Evolutionary conservation across 1,140 invertebrate species (phyloP), one percentile per base, ranked within the genome.

Genomic region (Zaprionus camerounensis): DNA sequence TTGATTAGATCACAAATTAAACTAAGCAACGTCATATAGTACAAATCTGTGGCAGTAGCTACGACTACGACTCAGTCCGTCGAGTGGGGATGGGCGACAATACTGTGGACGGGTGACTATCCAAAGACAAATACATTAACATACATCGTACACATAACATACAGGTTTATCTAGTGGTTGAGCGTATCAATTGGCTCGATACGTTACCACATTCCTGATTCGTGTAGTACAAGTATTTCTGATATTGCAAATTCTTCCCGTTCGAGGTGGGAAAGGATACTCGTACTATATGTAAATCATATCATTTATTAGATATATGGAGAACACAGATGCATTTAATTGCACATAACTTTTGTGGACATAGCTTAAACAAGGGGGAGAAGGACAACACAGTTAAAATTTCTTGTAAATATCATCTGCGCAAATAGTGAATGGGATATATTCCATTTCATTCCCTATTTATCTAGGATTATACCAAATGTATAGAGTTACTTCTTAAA

Each of bases 1-100:
- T 87, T 82, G 72, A 86, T 86, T 87, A 86, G 64, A 57, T 66
- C 69, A 51, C 36, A 82, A 74, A 80, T 87, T 82, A 76, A 82
- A 82, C 76, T 76, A 71, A 79, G 76, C 82, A 81, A 66, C 44
- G 80, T 68, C 58, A 75, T 49, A 51, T 62, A n/a, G n/a, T n/a
- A 24, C 11, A 51, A 62, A 38, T 70, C 22, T 36, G 58, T 49
- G 51, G 28, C 51, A 9, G 51, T 59, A 20, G 12, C 20, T 38
- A n/a, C 55, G 67, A 51, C 53, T 20, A 44, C 15, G 3, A 7
- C 17, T 46, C 46, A 22, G 46, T 49, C 20, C 20, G 20, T 22
- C 20, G 17, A 49, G 11, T 1, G 15, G n/a, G 11, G 20, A 51
- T 51, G 20, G 11, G 1, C 20, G 20, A 51, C 46, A 24, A 12